Evolutionary conservation across 2,113 vertebrate species (phyloP), one percentile per base, ranked within the genome.

Genomic region (Alectura lathami): DNA sequence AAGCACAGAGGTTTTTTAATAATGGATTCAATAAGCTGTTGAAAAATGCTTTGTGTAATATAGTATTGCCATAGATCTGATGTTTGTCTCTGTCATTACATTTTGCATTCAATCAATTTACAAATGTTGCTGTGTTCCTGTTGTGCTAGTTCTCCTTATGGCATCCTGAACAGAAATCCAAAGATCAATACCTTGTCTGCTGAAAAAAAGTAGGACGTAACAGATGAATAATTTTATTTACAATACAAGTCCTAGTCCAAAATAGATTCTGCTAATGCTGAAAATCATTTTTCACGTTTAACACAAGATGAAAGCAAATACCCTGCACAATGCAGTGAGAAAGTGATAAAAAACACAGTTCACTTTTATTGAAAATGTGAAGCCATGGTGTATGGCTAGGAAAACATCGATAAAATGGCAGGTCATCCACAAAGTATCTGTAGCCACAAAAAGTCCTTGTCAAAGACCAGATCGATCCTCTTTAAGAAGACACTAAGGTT

Each of bases 151-250:
- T 87, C 78, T 81, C 95, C 93, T 85, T 96, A 91, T 13, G 57
- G 93, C 86, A 94, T 96, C 93, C 96, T 96, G 85, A 95, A 97
- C 88, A 97, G 97, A 97, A 97, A 98, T 94, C 86, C 72, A 83
- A 94, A 97, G 96, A 98, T 98, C 98, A 97, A 98, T 98, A 98
- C 36, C 53, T 68, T 97, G 95, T 98, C 97, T 96, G 74, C 91
- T 88, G 96, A 96, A 97, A 97, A 98, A 97, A 97, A 94, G 96
- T 67, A 88, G 87, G 91, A 96, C 89, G 91, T 95, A 97, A 97
- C 96, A 98, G 97, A 98, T 98, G 97, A 98, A 97, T 98, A 95
- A 97, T 98, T 97, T 98, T 97, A 98, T 98, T 98, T 97, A 97
- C 95, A 98, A 97, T 97, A 98, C 96, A 97, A 98, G 90, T 88